Base-by-base conservation (phyloP, 1,140 invertebrate genomes). In the Drosophila sechellia region DNA sequence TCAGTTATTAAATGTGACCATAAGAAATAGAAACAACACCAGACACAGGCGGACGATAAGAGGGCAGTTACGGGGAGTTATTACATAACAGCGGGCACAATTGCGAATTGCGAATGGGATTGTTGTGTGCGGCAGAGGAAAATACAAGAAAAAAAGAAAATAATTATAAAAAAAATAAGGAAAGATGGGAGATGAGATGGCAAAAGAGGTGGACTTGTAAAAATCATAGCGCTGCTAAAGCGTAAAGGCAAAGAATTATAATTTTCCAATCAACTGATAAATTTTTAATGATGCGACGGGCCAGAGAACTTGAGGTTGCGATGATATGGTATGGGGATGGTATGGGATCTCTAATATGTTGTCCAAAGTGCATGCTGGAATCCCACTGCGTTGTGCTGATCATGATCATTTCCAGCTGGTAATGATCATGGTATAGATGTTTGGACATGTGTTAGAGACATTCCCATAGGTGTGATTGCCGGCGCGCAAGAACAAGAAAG, bases 211-310 rank as follows among this genome's bases (percentile, higher is more conserved):
- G 59, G 54, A 70, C 65, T 76, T 71, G 73, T 65, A 86, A 74
- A 86, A 85, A 85, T 86, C 81, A 70, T 78, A 77, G 81, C 81
- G 49, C 61, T 77, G 66, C 53, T 56, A 61, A 85, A 85, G 81
- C 77, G 79, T 81, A 86, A 86, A 86, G 78, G 83, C 76, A 83
- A 84, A 84, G 84, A 89, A 89, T 89, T 89, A 89, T 89, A 89
- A 89, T 89, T 89, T 89, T 89, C 84, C 84, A 89, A 89, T 89
- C 84, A 89, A 89, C 84, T 89, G 79, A 89, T 89, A 89, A 89
- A 89, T 89, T 89, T 89, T 89, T 89, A 89, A 89, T 89, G 84
- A 87, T 80, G 81, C 81, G 54, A 61, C 81, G 11, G 54, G 25
- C 45, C 50, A 43, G 55, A 31, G 50, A 20, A 48, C 40, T 34